Percentiles rank a stretch among this genome's conserved stretches.
Conservation (phyloP, 64 coral and sea anemone genomes). For the Dendrophyllia cribrosa region DNA sequence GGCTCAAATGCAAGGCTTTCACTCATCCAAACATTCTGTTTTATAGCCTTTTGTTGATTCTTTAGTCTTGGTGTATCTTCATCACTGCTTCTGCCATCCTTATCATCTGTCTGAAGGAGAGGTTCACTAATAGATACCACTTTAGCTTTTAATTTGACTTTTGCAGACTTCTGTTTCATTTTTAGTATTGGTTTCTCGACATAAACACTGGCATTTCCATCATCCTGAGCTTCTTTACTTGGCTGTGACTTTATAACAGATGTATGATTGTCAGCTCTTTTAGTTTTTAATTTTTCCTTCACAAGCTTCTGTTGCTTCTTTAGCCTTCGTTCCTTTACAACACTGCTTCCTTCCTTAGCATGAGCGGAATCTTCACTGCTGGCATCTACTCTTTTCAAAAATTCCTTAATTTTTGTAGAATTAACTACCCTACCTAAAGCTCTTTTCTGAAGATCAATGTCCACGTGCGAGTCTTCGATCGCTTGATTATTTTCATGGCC, state of each 20-base stretch:
- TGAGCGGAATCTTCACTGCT: neutral
- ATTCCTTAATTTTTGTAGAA: constrained; percentile 13
- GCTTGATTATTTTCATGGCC: neutral
- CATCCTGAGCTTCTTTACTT: neutral
- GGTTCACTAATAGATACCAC: neutral
- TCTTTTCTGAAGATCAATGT: constrained; percentile 1
- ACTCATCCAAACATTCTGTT: neutral
- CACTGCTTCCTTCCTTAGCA: neutral
- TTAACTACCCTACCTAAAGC: constrained; percentile 25
- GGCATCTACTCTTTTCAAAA: neutral
- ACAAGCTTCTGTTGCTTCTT: neutral
- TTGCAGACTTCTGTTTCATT: neutral
- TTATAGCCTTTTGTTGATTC: neutral
- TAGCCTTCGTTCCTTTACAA: neutral
- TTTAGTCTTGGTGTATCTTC: neutral
- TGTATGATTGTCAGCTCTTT: neutral
- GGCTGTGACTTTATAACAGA: neutral
- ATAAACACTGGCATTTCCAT: neutral
- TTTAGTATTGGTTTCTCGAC: neutral
- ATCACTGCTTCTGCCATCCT: neutral
- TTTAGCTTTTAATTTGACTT: neutral
- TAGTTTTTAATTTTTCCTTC: neutral
- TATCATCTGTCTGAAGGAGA: neutral
- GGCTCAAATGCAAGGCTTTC: neutral
- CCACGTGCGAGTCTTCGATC: neutral